Evolutionary conservation across 2,888 invertebrate species (phyloP), one percentile per base, ranked within the genome.

Genomic region (Subacronicta megacephala): DNA sequence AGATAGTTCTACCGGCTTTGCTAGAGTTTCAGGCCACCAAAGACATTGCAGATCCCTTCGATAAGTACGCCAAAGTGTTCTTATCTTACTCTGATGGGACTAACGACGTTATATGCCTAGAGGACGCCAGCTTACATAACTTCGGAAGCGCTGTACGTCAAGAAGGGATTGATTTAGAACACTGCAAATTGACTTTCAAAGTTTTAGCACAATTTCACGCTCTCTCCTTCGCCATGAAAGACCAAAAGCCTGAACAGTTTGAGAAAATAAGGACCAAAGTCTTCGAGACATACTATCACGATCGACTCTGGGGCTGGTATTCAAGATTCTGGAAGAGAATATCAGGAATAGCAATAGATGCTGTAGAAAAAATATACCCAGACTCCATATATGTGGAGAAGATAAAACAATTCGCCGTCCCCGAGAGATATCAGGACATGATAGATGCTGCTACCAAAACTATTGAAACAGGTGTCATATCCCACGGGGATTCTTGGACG

Each of bases 401-500:
- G 73, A 87, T 95, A 0, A 95, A 92, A 44, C 84, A 95, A 29
- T 95, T 95, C 54, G 86, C 94, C 4, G 87, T 93, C 0, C 95
- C 95, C 0, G 94, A 95, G 23, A 82, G 94, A 0, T 95, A 95
- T 40, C 89, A 93, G 49, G 94, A 93, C 43, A 86, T 95, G 85
- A 84, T 92, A 1, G 83, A 87, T 10, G 92, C 95, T 0, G 91
- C 90, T 0, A 79, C 90, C 0, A 70, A 81, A 0, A 85, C 88
- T 1, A 76, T 80, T 15, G 87, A 88, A 17, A 87, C 94, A n/a
- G 93, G 95, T 0, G 96, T 96, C 0, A 95, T 97, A 23, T 95
- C 95, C 0, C 97, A 97, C 57, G 97, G 97, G 0, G 97, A 97
- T 80, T 95, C 95, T 35, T 97, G 97, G 97, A 95, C 96, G 0